Base-by-base conservation (phyloP, 2,888 invertebrate genomes). In the Nemotelus nigrinus region DNA sequence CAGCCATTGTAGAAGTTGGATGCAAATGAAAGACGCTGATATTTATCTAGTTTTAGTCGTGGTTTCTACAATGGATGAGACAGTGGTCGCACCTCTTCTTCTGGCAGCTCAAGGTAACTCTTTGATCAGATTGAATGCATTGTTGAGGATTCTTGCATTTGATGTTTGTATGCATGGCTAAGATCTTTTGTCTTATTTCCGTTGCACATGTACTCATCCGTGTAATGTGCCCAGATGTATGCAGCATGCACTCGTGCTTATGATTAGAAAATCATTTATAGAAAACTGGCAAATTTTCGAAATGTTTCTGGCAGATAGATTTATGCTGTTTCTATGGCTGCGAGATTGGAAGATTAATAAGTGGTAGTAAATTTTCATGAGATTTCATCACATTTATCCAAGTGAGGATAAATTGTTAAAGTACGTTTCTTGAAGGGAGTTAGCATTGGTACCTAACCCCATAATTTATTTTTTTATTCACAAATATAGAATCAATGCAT, bases 161-260 rank as follows among this genome's bases (percentile, higher is more conserved):
- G 4, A 45, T 65, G 47, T 47, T 65, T 65, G 47, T 47, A 65
- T 65, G 65, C 65, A 45, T 65, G 65, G 47, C 47, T 65, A 45
- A 65, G n/a, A 65, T 65, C 65, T 65, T 65, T 65, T 65, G 10
- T 47, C 47, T 65, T 65, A 43, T 65, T 45, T 65, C n/a, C 65
- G 65, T 65, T 65, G 8, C 47, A 47, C 65, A 65, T 65, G 65
- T 65, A 25, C 25, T 25, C 25, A 25, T 25, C 25, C 25, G 25
- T 25, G 25, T 25, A 25, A 25, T 25, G 25, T 25, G 25, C 25
- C 25, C 25, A 25, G 25, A 25, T 25, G 25, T 25, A 25, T 25
- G 25, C 25, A 25, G 25, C 25, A 8, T 65, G 65, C 65, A 65
- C 63, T 8, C 65, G 47, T 65, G 41, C 41, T 6, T 45, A 63